A percentile compares a stretch with the other conserved stretches of the same genome.
Evolutionary conservation across 92 coral and sea anemone species (phyloP).

Genomic region (Parazoanthus atlanticus): DNA sequence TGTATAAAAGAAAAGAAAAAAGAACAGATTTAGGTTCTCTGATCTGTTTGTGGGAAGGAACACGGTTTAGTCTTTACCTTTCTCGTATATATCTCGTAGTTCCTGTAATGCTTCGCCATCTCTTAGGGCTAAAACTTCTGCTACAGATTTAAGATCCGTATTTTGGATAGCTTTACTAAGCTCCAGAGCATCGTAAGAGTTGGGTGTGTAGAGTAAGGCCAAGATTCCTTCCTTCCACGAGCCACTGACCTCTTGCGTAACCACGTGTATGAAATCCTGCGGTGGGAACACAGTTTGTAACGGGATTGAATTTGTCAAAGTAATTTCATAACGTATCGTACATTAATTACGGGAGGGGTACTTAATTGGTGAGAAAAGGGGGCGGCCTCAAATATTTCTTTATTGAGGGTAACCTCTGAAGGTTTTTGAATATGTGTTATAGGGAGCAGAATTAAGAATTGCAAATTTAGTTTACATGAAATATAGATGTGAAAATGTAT

Average conservation of each 20-base stretch:
- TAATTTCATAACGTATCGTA: neutral
- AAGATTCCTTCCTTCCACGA: conserved; percentile 9
- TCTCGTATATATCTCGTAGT: neutral
- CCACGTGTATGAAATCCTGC: conserved; percentile 4
- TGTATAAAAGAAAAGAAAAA: no score
- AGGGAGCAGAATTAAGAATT: neutral
- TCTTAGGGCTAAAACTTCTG: neutral
- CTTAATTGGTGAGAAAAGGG: no score
- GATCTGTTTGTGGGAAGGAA: neutral
- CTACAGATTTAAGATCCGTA: neutral
- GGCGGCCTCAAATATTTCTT: no score
- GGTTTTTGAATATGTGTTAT: neutral
- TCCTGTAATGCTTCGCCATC: neutral
- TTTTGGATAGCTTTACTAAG: conserved; percentile 9
- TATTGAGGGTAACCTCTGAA: no score
- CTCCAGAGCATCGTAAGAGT: conserved; percentile 11
- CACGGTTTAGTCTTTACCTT: neutral
- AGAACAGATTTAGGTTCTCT: no score
- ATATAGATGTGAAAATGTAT: no score
- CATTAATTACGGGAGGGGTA: neutral
- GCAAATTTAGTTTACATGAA: neutral
- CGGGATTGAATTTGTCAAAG: neutral
- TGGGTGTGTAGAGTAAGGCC: neutral
- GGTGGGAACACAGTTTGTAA: neutral
- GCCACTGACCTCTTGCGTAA: conserved; percentile 10